These are phyloP conservation scores for Drosophila kambysellisi DNA, from an alignment of 2,888 invertebrate genomes.

Conservation along the genomic window DNA sequence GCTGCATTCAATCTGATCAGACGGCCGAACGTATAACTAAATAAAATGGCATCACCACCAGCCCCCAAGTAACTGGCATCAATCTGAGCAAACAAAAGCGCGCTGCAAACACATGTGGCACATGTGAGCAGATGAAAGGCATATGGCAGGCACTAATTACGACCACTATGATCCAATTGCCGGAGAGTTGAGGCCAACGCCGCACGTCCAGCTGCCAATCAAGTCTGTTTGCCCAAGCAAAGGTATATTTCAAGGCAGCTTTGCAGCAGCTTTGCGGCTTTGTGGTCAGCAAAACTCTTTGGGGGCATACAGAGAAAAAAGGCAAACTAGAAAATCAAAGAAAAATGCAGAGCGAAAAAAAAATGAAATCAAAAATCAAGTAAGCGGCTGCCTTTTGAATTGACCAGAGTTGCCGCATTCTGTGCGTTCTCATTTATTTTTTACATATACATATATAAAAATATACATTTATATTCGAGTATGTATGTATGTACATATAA, in stretches of 20 bases:
- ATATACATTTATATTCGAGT: neutral
- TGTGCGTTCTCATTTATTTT: slow-evolving; percentile 3
- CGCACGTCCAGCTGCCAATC: slow-evolving; percentile 62
- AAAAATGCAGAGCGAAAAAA: slow-evolving; percentile 17
- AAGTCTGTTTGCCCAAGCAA: slow-evolving; percentile 63
- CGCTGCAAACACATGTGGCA: slow-evolving; percentile 5
- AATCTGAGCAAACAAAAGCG: slow-evolving; percentile 58
- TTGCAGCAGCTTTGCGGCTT: slow-evolving; percentile 51
- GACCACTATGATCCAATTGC: slow-evolving; percentile 36
- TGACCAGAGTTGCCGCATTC: slow-evolving; percentile 5
- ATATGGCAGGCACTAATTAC: slow-evolving; percentile 55
- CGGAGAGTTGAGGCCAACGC: slow-evolving; percentile 48
- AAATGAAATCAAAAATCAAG: slow-evolving; percentile 54
- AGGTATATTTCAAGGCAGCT: slow-evolving; percentile 62
- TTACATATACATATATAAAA: neutral
- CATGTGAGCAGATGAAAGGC: slow-evolving; percentile 34
- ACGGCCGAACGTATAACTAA: neutral
- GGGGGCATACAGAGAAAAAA: slow-evolving; percentile 13
- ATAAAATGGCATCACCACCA: slow-evolving; percentile 14
- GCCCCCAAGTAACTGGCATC: slow-evolving; percentile 39
- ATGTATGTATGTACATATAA: neutral
- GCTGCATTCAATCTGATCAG: slow-evolving; percentile 38
- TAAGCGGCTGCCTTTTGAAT: slow-evolving; percentile 46
- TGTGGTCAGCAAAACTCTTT: slow-evolving; percentile 57
- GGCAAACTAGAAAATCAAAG: slow-evolving; percentile 21